phyloP scores from a whole-genome alignment of 2,888 invertebrate genomes.

The Agrilus cyanescens region DNA sequence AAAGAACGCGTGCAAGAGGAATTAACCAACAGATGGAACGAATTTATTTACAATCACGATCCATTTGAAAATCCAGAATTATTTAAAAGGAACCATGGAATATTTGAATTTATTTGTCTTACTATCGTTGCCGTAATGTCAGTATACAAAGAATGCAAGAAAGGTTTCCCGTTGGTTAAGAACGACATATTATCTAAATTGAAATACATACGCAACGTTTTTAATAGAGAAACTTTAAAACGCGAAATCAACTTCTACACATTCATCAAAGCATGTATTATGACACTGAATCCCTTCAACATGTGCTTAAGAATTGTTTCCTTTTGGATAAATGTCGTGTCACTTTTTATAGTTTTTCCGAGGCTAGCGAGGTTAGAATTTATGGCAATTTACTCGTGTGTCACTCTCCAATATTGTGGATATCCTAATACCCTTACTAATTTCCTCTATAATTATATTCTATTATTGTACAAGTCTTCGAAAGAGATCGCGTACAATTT shows the following conservation, averaged over 20 bases:
- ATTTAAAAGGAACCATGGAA: conserved; percentile 45
- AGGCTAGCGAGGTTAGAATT: conserved; percentile 34
- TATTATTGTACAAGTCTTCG: conserved; percentile 33
- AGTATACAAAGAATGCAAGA: conserved; percentile 48
- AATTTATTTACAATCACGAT: conserved; percentile 66
- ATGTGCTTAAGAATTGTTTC: conserved; percentile 27
- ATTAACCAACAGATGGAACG: conserved; percentile 66
- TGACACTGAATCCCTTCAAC: conserved; percentile 36
- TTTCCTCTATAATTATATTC: conserved; percentile 34
- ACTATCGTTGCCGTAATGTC: conserved; percentile 52
- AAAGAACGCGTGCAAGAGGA: conserved; percentile 56
- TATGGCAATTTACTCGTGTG: conserved; percentile 31
- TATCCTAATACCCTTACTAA: conserved; percentile 31
- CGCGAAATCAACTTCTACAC: conserved; percentile 23
- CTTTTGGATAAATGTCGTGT: conserved; percentile 26
- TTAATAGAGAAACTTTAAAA: conserved; percentile 25
- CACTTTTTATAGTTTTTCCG: conserved; percentile 28
- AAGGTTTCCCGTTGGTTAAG: conserved; percentile 37
- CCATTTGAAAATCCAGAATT: conserved; percentile 61
- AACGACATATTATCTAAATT: conserved; percentile 37
- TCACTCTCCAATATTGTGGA: conserved; percentile 28
- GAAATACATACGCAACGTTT: conserved; percentile 34
- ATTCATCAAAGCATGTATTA: conserved; percentile 31
- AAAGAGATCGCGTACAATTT: conserved; percentile 35
- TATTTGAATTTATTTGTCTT: conserved; percentile 50